phyloP scores from a whole-genome alignment of 2,888 invertebrate species.

The Nymphalis polychloros region DNA sequence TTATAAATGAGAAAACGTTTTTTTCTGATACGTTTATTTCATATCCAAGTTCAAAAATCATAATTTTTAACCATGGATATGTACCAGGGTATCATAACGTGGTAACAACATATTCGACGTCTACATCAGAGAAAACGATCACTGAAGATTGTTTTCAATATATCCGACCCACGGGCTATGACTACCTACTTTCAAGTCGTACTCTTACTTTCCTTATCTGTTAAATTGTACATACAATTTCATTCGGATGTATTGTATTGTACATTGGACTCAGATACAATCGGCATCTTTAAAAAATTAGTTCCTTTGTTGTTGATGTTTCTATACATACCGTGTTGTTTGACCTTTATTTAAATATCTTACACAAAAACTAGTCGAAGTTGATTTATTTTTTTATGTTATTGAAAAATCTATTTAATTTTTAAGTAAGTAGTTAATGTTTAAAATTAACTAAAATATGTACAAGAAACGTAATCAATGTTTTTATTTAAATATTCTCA shows the following conservation, averaged over 20 bases:
- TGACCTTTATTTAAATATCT: constrained; percentile 23
- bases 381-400: neutral
- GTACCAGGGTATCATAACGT: too few relatives aligned
- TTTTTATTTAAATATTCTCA: too few relatives aligned
- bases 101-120: neutral
- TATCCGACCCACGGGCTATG: constrained; percentile 1
- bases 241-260: constrained; percentile 27
- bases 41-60: too few relatives aligned
- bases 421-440: too few relatives aligned
- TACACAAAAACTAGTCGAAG: constrained; percentile 3
- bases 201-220: constrained; percentile 73
- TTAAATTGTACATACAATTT: constrained; percentile 50
- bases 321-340: constrained; percentile 23
- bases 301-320: constrained; percentile 47
- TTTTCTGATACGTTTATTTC: too few relatives aligned
- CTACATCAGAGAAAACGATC: neutral
- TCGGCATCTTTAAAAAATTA: constrained; percentile 53
- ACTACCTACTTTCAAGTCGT: constrained; percentile 2
- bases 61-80: too few relatives aligned
- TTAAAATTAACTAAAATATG: too few relatives aligned
- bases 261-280: constrained; percentile 41
- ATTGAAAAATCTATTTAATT: too few relatives aligned
- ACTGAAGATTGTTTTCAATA: constrained; percentile 1
- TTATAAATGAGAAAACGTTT: too few relatives aligned
- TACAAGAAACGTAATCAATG: too few relatives aligned